These are phyloP conservation scores for Semaprochilodus insignis DNA, from an alignment of 2,797 vertebrate genomes.

Conservation along the genomic window DNA sequence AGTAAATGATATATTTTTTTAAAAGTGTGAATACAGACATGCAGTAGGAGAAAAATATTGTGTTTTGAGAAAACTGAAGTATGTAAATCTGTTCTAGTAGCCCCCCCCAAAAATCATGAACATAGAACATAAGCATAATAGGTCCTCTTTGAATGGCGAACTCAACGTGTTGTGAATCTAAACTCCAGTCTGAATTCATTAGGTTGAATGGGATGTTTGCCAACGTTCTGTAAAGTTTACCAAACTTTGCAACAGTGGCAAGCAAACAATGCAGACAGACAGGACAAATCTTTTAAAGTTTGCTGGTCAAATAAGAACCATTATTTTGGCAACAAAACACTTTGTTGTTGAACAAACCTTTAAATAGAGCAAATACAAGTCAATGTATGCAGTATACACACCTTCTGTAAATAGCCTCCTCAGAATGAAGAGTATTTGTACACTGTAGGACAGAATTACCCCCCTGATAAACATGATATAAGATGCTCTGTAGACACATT, in stretches of 20 bases:
- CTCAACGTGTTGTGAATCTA: too few species aligned
- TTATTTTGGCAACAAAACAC: neutral
- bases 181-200: neutral
- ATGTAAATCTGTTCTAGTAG: too few species aligned
- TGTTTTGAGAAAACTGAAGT: too few species aligned
- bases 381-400: neutral
- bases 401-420: neutral
- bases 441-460: neutral
- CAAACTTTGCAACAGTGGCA: neutral
- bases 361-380: slow-evolving; percentile 3
- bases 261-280: neutral
- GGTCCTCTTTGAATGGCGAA: neutral
- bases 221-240: neutral
- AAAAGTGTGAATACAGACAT: too few species aligned
- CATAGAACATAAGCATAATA: too few species aligned
- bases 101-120: too few species aligned
- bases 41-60: too few species aligned
- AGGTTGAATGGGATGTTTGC: neutral
- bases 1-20: too few species aligned
- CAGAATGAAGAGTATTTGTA: neutral
- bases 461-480: slow-evolving; percentile 1
- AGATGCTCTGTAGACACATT: slow-evolving; percentile 30
- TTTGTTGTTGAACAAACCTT: neutral
- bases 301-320: neutral
- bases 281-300: neutral